Percentiles rank a stretch among this genome's conserved stretches.
Evolutionary conservation across 64 coral and sea anemone species (phyloP).

Genomic region (Montipora capricornis): DNA sequence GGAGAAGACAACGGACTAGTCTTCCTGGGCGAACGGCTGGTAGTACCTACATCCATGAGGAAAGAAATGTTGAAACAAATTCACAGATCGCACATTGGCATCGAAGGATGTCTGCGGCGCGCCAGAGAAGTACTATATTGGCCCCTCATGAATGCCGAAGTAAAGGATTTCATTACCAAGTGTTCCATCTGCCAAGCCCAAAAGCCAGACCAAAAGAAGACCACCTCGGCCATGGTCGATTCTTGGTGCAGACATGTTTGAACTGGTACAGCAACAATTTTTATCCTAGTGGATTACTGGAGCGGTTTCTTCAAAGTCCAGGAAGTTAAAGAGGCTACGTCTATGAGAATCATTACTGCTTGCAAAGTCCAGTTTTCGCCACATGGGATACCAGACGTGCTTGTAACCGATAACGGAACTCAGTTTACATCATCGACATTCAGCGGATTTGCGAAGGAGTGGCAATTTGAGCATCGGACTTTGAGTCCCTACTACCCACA

Average conservation of each 20-base stretch:
- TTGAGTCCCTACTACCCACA: constrained; percentile 47
- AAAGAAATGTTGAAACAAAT: constrained; percentile 48
- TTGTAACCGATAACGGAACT: constrained; percentile 59
- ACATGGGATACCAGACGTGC: constrained; percentile 51
- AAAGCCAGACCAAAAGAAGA: constrained; percentile 1
- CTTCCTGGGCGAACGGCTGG: background rate
- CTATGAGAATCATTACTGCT: constrained; percentile 28
- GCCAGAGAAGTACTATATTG: constrained; percentile 51
- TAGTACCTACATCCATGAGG: no score
- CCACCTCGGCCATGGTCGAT: constrained; percentile 42
- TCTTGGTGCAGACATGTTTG: constrained; percentile 35
- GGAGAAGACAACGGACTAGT: constrained; percentile 46
- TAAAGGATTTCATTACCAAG: constrained; percentile 34
- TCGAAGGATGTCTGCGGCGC: constrained; percentile 34
- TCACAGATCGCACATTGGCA: constrained; percentile 33
- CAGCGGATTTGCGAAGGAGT: constrained; percentile 24
- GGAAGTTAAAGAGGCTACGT: constrained; percentile 17
- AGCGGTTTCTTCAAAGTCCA: constrained; percentile 69
- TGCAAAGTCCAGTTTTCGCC: constrained; percentile 57
- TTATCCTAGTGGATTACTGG: constrained; percentile 51
- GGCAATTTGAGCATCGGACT: background rate
- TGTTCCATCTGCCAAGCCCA: constrained; percentile 32
- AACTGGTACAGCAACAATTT: constrained; percentile 38
- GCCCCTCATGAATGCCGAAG: constrained; percentile 43
- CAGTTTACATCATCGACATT: constrained; percentile 56